Evolutionary conservation across 2,113 vertebrate species (phyloP), one percentile per base, ranked within the genome.

Genomic region (Hirundichthys speculiger): DNA sequence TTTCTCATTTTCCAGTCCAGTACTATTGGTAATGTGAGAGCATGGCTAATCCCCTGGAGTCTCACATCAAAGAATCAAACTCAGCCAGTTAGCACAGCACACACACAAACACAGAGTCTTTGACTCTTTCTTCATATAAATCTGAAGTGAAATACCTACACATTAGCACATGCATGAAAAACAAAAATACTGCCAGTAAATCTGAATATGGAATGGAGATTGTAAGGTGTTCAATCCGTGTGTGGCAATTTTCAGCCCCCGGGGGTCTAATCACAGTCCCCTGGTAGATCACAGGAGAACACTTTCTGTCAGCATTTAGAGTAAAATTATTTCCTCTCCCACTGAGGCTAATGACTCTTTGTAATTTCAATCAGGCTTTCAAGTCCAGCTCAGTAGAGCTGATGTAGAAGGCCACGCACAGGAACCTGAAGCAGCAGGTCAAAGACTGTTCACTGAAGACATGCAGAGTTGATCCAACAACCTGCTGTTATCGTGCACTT

Each of bases 1-100:
- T 84, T 91, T 92, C 87, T 91, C 86, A 92, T 93, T 91, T 92
- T 92, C 92, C 91, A 91, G 88, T 89, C 83, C 89, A 91, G 78
- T 90, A 86, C 90, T 86, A 82, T 80, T 47, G 75, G 81, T 93
- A 92, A 92, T 91, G 83, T 86, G 83, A 89, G 86, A 88, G 72
- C 82, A 55, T 67, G 80, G 82, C 77, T 86, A 85, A 90, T 90
- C 77, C 82, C 73, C 86, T 20, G 60, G 58, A 86, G 83, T 85
- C 82, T 79, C 72, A 82, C 85, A 84, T 89, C 84, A 86, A 50
- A 82, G 73, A 84, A 79, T 80, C 75, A 86, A 86, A 78, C 63
- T 67, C 48, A 50, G 61, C 52, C 57, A 71, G 55, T 85, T 83
- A 81, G 59, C 52, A 57, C 52, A 66, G 54, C 30, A 34, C 30